These are phyloP conservation scores for Pandemis corylana DNA, from an alignment of 2,888 invertebrate genomes.

Conservation along the genomic window DNA sequence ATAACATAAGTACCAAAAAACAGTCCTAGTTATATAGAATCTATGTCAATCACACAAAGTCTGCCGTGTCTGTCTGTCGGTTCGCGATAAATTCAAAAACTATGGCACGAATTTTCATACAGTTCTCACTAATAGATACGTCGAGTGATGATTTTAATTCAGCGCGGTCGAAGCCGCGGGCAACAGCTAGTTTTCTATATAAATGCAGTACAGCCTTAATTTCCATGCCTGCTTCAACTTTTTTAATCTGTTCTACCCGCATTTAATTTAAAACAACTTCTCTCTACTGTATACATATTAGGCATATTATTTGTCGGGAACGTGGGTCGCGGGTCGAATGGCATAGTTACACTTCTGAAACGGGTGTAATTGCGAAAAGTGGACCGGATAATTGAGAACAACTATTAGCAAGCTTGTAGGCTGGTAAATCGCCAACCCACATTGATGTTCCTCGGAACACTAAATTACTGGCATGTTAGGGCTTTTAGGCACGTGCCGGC, in stretches of 20 bases:
- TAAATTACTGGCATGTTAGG: constrained; percentile 8
- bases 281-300: not conserved
- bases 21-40: too few relatives aligned
- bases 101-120: too few relatives aligned
- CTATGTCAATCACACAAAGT: too few relatives aligned
- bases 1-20: too few relatives aligned
- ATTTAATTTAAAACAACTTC: not conserved
- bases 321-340: not conserved
- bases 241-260: too few relatives aligned
- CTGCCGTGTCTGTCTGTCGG: too few relatives aligned
- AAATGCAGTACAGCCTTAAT: not conserved
- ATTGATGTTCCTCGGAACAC: not conserved
- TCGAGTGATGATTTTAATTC: too few relatives aligned
- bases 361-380: constrained; percentile 21
- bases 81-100: too few relatives aligned
- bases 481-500: not conserved
- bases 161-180: too few relatives aligned
- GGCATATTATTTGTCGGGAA: not conserved
- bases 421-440: not conserved
- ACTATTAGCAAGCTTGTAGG: constrained; percentile 15
- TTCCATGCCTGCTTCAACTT: too few relatives aligned
- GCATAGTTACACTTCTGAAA: constrained; percentile 11
- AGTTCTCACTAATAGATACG: too few relatives aligned
- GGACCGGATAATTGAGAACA: constrained; percentile 19
- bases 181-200: too few relatives aligned